Evolutionary conservation across 2,113 vertebrate genomes (phyloP), one percentile per base, ranked within the genome.

Genomic region (Chaenogobius annularis): DNA sequence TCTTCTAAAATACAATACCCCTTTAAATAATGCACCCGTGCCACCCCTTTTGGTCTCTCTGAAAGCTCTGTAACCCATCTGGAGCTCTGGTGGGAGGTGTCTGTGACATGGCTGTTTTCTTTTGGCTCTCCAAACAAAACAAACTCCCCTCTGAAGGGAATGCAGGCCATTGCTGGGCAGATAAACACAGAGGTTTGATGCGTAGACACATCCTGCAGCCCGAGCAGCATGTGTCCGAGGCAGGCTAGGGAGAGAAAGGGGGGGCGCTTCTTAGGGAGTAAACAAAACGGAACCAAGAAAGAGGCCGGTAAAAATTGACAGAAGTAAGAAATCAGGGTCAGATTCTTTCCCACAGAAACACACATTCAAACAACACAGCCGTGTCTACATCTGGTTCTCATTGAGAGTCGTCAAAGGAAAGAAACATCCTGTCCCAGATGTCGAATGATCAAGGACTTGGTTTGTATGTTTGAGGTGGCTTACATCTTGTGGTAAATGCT

Each of bases 371-470:
- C 83, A 91, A 85, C 44, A 72, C 20, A n/a, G 75, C 84, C 69
- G 17, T 64, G 50, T 0, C 11, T 78, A 87, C 93, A 95, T 95
- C 94, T 96, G 96, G 83, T 94, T 87, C 83, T 83, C 75, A 84
- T 93, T 91, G 73, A 2, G 48, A 17, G 10, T 48, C 14, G 78
- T 40, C 35, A 80, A 83, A 88, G 75, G 80, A 87, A 66, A 66
- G 78, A 77, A 89, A 88, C 91, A 93, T 93, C 93, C 94, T 74
- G 79, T 85, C 23, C 91, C 75, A 70, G 84, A 92, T 83, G 75
- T 88, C 89, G 90, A 77, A 73, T 20, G 74, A 86, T 79, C 73
- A 80, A 87, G 79, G 75, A 77, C 81, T 70, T 61, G 10, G 0
- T 5, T 17, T 47, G 7, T 0, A 14, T 23, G 35, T 44, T 17